Base-by-base conservation (phyloP, 1,140 invertebrate species). In the Ceratina calcarata region DNA sequence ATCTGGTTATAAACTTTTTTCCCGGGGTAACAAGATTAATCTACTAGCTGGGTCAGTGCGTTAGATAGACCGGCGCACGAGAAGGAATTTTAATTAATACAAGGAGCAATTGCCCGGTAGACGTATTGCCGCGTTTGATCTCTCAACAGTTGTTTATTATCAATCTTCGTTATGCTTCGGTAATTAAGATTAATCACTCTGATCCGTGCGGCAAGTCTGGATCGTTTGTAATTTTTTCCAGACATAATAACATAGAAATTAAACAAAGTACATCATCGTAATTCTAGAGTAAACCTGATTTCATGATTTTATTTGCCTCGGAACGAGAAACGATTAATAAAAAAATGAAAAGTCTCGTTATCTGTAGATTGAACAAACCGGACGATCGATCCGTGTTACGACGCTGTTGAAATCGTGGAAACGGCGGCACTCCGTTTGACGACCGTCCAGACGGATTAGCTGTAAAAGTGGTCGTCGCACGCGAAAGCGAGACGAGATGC, bases 111-210 rank as follows among this genome's bases (percentile, higher is more conserved):
- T 62, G 20, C n/a, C 24, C 24, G 2, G 8, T 8, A 62, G 67
- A 78, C 57, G 22, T 62, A 71, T 70, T 62, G n/a, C 75, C n/a
- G 67, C 27, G 49, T 78, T 72, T 62, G 67, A 78, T 78, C 76
- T 71, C 53, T 78, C 60, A 37, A 12, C 61, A 20, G n/a, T 64
- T 72, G 68, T 72, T 78, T 64, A 18, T 71, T 78, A 72, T 72
- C 76, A 72, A 78, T 64, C 68, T 72, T 55, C 68, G 76, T 78
- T 78, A 78, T 72, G 76, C 58, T 70, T 64, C 68, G 76, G 27
- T 78, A 78, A 78, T 78, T 78, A 78, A 78, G 76, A 78, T 78
- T 78, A 72, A 78, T 78, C 76, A 55, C 58, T 27, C 68, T 22
- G 67, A 78, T 78, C 75, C 37, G 37, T n/a, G 18, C 16, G 20